Evolutionary conservation across 1,140 invertebrate genomes (phyloP).

Genomic region (Drosophila lowei): DNA sequence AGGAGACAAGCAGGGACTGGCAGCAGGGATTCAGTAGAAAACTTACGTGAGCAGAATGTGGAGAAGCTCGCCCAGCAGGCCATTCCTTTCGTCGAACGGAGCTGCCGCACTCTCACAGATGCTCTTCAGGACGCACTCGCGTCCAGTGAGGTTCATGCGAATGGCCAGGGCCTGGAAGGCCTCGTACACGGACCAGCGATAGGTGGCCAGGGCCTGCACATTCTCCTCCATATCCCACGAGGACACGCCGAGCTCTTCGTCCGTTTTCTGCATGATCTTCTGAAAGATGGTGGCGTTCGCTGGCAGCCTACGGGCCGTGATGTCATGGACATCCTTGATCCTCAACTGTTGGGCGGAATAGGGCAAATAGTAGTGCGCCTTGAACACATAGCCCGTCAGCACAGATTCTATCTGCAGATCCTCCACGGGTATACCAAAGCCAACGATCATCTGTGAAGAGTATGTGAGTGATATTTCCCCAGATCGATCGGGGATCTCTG

Average conservation of each 20-base stretch:
- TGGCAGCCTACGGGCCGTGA: conserved; percentile 11
- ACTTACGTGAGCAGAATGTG: conserved; percentile 88
- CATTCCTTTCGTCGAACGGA: conserved; percentile 86
- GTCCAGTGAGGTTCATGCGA: conserved; percentile 87
- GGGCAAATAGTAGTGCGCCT: conserved; percentile 73
- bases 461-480: neutral
- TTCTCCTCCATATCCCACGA: conserved; percentile 5
- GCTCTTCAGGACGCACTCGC: conserved; percentile 87
- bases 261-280: conserved; percentile 30
- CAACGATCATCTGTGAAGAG: conserved; percentile 61
- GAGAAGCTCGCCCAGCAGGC: conserved; percentile 87
- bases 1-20: neutral
- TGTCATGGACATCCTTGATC: conserved; percentile 43
- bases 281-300: conserved; percentile 60
- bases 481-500: neutral
- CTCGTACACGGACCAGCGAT: conserved; percentile 70
- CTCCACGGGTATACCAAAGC: conserved; percentile 78
- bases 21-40: neutral
- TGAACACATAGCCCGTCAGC: conserved; percentile 74
- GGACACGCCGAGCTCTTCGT: conserved; percentile 42
- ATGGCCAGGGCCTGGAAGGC: conserved; percentile 50
- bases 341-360: conserved; percentile 49
- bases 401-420: conserved; percentile 64
- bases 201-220: conserved; percentile 25
- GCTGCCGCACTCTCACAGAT: conserved; percentile 89